A percentile compares a stretch with the other conserved stretches of the same genome.
Evolutionary conservation across 2,113 vertebrate species (phyloP).

Genomic region (Grammomys dolichurus): DNA sequence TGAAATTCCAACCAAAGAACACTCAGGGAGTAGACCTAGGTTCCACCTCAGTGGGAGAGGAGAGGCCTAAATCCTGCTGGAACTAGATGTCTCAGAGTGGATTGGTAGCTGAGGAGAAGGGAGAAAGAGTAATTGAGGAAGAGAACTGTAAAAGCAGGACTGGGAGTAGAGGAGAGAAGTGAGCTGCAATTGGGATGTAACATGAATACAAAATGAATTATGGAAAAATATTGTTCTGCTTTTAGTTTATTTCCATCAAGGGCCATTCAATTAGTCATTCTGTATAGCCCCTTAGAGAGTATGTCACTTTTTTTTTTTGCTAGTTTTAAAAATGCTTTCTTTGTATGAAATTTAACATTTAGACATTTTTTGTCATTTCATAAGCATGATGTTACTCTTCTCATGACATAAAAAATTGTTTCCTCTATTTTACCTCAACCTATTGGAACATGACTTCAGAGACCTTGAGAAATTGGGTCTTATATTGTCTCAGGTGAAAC

Average conservation of each 20-base stretch:
- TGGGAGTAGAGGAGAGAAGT: no score
- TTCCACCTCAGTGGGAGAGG: no score
- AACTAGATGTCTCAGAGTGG: no score
- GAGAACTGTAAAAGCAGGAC: no score
- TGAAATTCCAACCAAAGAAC: no score
- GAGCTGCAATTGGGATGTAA: no score
- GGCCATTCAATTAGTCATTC: no score
- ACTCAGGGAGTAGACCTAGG: no score
- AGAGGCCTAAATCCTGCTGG: no score
- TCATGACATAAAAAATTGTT: not conserved
- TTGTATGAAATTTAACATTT: not conserved
- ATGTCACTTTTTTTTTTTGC: not conserved
- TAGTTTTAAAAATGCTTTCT: not conserved
- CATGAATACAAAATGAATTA: not conserved
- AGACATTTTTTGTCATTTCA: not conserved
- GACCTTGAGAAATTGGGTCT: not conserved
- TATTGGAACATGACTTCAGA: not conserved
- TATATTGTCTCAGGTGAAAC: not conserved
- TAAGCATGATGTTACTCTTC: not conserved
- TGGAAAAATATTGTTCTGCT: not conserved
- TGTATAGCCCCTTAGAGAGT: not conserved
- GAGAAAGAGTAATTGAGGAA: no score
- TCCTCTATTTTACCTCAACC: not conserved
- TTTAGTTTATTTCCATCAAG: not conserved
- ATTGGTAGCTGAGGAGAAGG: no score